Evolutionary conservation across 1,140 invertebrate genomes (phyloP), one percentile per base, ranked within the genome.

Genomic region (Drosophila rhopaloa): DNA sequence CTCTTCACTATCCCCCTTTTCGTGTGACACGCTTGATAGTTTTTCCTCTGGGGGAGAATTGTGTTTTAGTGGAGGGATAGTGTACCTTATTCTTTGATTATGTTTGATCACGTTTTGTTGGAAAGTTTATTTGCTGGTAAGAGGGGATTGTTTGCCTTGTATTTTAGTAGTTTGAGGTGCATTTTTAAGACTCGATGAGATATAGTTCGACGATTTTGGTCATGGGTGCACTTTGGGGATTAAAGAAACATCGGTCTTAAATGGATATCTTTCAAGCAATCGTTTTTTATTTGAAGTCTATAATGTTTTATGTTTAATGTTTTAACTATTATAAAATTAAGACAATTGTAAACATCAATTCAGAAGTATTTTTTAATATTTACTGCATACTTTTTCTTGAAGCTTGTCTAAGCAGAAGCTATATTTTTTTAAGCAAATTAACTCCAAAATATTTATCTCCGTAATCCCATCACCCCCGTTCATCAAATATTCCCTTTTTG

Each of bases 41-140:
- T 83, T 88, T 61, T 59, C 44, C 47, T 38, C 43, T 8, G 29
- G 46, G 37, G 37, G 9, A 24, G n/a, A 54, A 41, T 56, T 16
- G 37, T 32, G 24, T 47, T 35, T 16, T n/a, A 40, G 19, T 5
- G 14, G 35, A 29, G 47, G 37, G 14, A 55, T 70, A 46, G 53
- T 66, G 62, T 57, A 81, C 76, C 80, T 80, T 81, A 74, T 71
- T 68, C 76, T 74, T 53, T 71, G 81, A 88, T 88, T 88, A 88
- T 88, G 84, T 89, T 78, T 74, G 77, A 88, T 80, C 84, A 88
- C 84, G 84, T 88, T 89, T 51, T 70, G 47, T 61, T 60, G 66
- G 46, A 43, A 58, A 56, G 70, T 79, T 81, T 82, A 78, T 82
- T 82, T 75, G 76, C 40, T 79, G 53, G 51, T 19, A 19, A 47